A percentile compares a stretch with the other conserved stretches of the same genome.
Conservation (phyloP, 2,797 vertebrate genomes). For the Sus cebifrons region DNA sequence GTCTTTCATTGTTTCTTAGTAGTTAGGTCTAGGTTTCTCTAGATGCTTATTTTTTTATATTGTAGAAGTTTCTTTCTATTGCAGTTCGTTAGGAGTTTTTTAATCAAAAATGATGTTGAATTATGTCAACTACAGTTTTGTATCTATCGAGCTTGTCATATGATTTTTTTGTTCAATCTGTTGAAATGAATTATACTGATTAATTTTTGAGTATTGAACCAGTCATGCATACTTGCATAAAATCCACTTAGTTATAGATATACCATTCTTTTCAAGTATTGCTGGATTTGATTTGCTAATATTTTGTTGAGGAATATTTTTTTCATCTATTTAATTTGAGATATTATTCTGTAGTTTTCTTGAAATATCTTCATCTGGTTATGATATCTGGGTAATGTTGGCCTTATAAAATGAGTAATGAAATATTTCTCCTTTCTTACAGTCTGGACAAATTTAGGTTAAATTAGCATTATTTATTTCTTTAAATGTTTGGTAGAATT, state of each 20-base stretch:
- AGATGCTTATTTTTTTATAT: background rate
- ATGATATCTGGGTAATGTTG: background rate
- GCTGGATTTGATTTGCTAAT: conserved; percentile 10
- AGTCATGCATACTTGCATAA: background rate
- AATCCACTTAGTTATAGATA: background rate
- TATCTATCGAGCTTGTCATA: background rate
- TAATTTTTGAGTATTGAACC: background rate
- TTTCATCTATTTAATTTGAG: conserved; percentile 3
- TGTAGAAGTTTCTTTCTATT: background rate
- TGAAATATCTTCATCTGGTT: background rate
- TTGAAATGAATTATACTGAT: background rate
- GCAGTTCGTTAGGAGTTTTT: background rate
- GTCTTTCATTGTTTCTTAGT: background rate
- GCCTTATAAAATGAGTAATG: background rate
- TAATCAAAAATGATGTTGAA: conserved; percentile 19
- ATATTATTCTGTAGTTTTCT: background rate
- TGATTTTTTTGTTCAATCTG: conserved; percentile 7
- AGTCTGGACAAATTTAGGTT: background rate
- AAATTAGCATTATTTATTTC: conserved; percentile 9
- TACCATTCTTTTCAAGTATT: background rate
- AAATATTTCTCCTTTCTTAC: conserved; percentile 32
- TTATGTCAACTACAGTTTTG: background rate
- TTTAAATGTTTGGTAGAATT: conserved; percentile 37
- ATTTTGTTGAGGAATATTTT: conserved; percentile 32
- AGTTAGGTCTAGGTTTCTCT: background rate